phyloP scores from a whole-genome alignment of 1,140 invertebrate genomes.

The Caerostris darwini region DNA sequence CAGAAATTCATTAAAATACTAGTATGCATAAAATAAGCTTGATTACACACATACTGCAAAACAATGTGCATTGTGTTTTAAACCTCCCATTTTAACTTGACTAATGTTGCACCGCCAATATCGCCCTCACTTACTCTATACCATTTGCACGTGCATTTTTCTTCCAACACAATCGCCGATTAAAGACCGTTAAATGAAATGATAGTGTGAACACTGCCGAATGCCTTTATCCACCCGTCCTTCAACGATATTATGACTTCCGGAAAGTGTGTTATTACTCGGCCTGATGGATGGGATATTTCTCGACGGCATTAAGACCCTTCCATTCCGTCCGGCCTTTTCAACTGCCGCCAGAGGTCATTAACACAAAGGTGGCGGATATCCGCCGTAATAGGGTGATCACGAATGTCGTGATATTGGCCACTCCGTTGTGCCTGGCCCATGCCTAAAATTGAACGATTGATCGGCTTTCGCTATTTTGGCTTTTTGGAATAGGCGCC shows the following conservation, averaged over 20 bases:
- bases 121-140: too few relatives aligned
- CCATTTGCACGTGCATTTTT: too few relatives aligned
- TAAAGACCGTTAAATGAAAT: constrained; percentile 42
- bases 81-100: too few relatives aligned
- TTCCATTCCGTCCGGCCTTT: neutral
- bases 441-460: constrained; percentile 19
- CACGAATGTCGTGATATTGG: constrained; percentile 25
- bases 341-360: neutral
- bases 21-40: too few relatives aligned
- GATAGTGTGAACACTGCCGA: neutral
- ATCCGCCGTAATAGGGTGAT: constrained; percentile 26
- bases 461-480: constrained; percentile 22
- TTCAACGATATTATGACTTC: constrained; percentile 26
- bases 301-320: constrained; percentile 1
- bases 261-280: constrained; percentile 57
- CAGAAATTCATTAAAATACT: too few relatives aligned
- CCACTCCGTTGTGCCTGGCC: neutral
- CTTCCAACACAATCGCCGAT: neutral
- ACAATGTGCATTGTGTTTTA: too few relatives aligned
- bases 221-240: constrained; percentile 23
- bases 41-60: too few relatives aligned
- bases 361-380: constrained; percentile 37
- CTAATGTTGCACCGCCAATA: too few relatives aligned
- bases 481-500: neutral
- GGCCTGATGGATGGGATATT: constrained; percentile 41